Conservation (phyloP, 2,113 vertebrate genomes). For the Phocoena sinus region DNA sequence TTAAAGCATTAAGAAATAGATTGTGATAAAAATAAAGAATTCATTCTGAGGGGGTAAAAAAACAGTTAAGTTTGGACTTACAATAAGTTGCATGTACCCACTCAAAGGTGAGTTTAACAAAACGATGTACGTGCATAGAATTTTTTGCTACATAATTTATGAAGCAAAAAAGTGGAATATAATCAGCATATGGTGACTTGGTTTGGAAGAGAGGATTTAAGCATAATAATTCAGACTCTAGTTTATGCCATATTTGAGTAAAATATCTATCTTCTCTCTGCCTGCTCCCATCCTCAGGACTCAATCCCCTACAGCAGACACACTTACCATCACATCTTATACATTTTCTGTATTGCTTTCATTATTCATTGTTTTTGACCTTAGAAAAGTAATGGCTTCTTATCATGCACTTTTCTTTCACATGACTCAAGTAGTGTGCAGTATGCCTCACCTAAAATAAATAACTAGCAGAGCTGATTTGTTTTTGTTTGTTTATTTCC, state of each 20-base stretch:
- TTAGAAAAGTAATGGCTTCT: background rate
- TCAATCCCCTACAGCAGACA: background rate
- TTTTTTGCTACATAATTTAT: slow-evolving; percentile 59
- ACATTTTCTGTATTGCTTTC: background rate
- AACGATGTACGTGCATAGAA: slow-evolving; percentile 49
- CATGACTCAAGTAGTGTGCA: background rate
- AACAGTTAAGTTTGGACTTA: background rate
- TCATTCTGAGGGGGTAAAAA: background rate
- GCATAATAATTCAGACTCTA: slow-evolving; percentile 13
- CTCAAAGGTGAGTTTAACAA: slow-evolving; percentile 14
- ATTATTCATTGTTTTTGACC: slow-evolving; percentile 18
- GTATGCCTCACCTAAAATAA: slow-evolving; percentile 2
- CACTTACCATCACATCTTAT: background rate
- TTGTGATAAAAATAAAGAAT: background rate
- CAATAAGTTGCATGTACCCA: background rate
- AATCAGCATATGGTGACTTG: slow-evolving; percentile 47
- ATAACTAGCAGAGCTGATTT: background rate
- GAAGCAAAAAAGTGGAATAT: slow-evolving; percentile 40
- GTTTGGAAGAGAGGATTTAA: slow-evolving; percentile 37
- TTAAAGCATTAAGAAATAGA: background rate
- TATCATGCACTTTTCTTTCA: background rate
- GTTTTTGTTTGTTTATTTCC: slow-evolving; percentile 37
- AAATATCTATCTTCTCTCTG: background rate
- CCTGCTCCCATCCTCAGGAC: background rate
- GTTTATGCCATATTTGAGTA: slow-evolving; percentile 33